Conservation (phyloP, 2,888 invertebrate genomes). For the Drosophila pullipes region DNA sequence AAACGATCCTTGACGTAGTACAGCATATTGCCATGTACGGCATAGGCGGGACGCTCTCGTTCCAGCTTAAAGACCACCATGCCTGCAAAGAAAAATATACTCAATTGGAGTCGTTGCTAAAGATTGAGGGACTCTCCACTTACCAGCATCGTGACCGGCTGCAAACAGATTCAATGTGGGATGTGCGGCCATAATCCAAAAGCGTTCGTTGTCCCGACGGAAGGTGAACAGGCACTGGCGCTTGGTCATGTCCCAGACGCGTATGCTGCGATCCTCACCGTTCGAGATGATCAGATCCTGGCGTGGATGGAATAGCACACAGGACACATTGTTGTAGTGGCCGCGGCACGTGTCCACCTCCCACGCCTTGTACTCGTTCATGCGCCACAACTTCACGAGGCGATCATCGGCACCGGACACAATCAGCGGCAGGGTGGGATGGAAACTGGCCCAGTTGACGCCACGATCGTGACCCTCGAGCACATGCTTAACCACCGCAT, state of each 20-base stretch:
- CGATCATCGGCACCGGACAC: conserved; percentile 99
- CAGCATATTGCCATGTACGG: conserved; percentile 95
- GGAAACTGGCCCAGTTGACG: conserved; percentile 99
- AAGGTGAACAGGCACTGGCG: conserved; percentile 96
- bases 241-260: conserved; percentile 99
- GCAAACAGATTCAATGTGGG: conserved; percentile 98
- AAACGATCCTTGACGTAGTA: conserved; percentile 98
- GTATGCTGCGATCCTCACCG: conserved; percentile 98
- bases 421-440: conserved; percentile 96
- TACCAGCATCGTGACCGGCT: conserved; percentile 99
- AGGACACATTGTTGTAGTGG: conserved; percentile 99
- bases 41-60: conserved; percentile 97
- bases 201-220: conserved; percentile 97
- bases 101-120: neutral
- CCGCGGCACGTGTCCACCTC: conserved; percentile 99
- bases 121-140: conserved; percentile 86
- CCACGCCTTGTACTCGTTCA: conserved; percentile 99
- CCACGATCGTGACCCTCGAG: conserved; percentile 98
- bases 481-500: conserved; percentile 96
- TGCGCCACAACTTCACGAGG: conserved; percentile 98
- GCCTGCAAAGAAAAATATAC: conserved; percentile 57
- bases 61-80: conserved; percentile 90
- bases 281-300: conserved; percentile 98
- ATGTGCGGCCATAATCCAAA: conserved; percentile 98
- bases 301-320: conserved; percentile 97